Evolutionary conservation across 2,113 vertebrate species (phyloP).

Genomic region (Podilymbus podiceps): DNA sequence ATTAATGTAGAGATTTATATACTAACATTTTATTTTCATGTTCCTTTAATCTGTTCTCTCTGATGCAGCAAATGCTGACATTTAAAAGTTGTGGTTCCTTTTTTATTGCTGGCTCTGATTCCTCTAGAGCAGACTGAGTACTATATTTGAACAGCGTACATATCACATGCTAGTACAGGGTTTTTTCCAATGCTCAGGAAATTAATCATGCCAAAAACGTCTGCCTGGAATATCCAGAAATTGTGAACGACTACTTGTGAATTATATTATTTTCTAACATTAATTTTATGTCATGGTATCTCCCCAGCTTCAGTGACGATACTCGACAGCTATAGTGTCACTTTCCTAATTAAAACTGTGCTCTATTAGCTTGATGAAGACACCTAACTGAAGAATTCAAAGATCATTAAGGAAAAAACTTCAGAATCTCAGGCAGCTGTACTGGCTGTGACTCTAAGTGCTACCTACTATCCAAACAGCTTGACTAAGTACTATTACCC

Average conservation of each 20-base stretch:
- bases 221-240: neutral
- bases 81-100: constrained; percentile 34
- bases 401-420: neutral
- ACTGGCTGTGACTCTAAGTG: neutral
- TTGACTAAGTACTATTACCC: neutral
- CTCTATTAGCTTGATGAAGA: neutral
- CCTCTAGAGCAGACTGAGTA: neutral
- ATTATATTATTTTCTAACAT: neutral
- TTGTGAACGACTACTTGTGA: neutral
- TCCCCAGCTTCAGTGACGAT: neutral
- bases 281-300: neutral
- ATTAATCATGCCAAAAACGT: neutral
- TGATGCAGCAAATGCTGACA: constrained; percentile 26
- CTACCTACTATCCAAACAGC: neutral
- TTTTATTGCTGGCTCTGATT: constrained; percentile 40
- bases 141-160: constrained; percentile 23
- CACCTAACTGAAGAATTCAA: neutral
- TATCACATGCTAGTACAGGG: constrained; percentile 17
- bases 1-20: neutral
- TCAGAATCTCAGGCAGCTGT: neutral
- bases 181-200: constrained; percentile 11
- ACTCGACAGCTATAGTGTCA: neutral
- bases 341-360: neutral
- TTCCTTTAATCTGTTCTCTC: constrained; percentile 14
- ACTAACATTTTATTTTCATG: neutral